Evolutionary conservation across 2,888 invertebrate species (phyloP).

Genomic region (Rhagonycha fulva): DNA sequence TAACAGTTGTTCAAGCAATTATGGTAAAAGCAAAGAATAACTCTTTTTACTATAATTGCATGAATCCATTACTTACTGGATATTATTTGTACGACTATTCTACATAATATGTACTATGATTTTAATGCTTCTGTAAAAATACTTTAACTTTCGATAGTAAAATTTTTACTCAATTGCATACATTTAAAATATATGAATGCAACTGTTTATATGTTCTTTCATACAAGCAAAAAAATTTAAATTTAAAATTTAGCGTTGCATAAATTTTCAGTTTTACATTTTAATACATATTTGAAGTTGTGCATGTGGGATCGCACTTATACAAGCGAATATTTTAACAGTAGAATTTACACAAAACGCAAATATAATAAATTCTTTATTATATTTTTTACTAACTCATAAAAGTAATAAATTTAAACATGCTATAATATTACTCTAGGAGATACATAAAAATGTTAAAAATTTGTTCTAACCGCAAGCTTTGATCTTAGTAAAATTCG

Average conservation of each 20-base stretch:
- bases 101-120: background rate
- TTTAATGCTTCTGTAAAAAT: background rate
- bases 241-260: background rate
- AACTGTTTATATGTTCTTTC: background rate
- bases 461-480: background rate
- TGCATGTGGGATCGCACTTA: background rate
- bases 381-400: background rate
- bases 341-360: background rate
- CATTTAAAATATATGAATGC: background rate
- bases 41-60: too few species aligned
- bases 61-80: too few species aligned
- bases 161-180: background rate
- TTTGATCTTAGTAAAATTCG: background rate
- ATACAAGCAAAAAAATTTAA: background rate
- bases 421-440: background rate
- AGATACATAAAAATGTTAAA: background rate
- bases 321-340: background rate
- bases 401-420: background rate
- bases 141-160: background rate
- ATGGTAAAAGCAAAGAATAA: too few species aligned
- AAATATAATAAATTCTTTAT: background rate
- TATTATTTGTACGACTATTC: too few species aligned
- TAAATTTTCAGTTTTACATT: background rate
- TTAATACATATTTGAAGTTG: background rate
- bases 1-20: too few species aligned